Evolutionary conservation across 2,113 vertebrate species (phyloP), one percentile per base, ranked within the genome.

Genomic region (Saguinus midas): DNA sequence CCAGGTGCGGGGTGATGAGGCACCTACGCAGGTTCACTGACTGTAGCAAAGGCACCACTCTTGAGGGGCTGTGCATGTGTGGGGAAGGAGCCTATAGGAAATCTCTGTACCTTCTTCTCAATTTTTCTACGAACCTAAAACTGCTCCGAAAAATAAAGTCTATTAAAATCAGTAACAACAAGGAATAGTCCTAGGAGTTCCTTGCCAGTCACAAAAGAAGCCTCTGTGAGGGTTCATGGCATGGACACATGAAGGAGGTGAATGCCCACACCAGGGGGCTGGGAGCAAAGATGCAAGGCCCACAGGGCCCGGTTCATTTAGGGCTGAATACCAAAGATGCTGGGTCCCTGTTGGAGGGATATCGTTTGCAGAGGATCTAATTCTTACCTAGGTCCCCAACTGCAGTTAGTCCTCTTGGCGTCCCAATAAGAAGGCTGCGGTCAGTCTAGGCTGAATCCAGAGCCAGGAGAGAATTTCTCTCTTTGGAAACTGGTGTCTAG

Each of bases 361-460:
- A 8, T 0, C 40, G 45, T 32, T 2, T 12, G 17, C 66, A 27
- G 11, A 61, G 25, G 43, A 32, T 37, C 58, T 40, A 9, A 43
- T 12, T 25, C 87, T 25, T 2, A 13, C 2, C 3, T 1, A 1
- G 23, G 12, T 40, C 43, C 29, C 43, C 1, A 0, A 43, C 1
- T 16, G 21, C 21, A 25, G 58, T 4, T 5, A 3, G 40, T 3
- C 1, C 21, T 16, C 64, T 17, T 43, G 13, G 37, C 2, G 1
- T 23, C 52, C 72, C 14, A 0, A 0, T 11, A 18, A 5, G 3
- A 0, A 0, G 9, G 12, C 52, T 1, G 12, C 2, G 10, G 76
- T 29, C 61, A 29, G 61, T 11, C 32, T 21, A 9, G 75, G 37
- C n/a, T 66, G 21, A 27, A 11, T 10, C 61, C 45, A 32, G 87